Conservation (phyloP, 1,140 invertebrate species). For the Bombus cullumanus region DNA sequence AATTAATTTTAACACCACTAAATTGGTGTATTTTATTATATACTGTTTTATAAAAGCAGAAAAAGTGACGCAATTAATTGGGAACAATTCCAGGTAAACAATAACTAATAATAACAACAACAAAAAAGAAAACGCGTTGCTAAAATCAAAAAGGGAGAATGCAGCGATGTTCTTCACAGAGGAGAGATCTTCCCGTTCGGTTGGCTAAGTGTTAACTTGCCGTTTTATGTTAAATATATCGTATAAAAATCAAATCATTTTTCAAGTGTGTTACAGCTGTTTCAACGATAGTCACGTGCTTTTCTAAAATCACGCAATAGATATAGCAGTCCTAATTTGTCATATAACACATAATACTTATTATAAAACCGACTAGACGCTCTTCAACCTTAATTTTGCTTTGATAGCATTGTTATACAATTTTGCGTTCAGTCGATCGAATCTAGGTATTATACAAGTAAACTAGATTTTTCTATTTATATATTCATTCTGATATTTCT, state of each 20-base stretch:
- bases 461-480: background rate
- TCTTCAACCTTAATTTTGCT: background rate
- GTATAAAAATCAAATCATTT: conserved; percentile 8
- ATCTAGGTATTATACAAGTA: background rate
- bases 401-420: background rate
- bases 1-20: too few relatives aligned
- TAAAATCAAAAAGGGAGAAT: too few relatives aligned
- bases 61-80: too few relatives aligned
- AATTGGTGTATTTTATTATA: too few relatives aligned
- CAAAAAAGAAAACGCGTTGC: too few relatives aligned
- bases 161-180: too few relatives aligned
- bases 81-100: too few relatives aligned
- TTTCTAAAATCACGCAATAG: background rate
- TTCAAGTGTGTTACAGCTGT: conserved; percentile 26
- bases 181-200: too few relatives aligned
- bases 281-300: conserved; percentile 32
- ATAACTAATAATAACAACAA: too few relatives aligned
- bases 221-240: background rate
- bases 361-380: background rate
- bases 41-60: too few relatives aligned
- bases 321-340: background rate
- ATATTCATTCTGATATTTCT: background rate
- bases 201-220: background rate
- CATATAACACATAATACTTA: background rate
- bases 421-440: background rate